Conservation (phyloP, 2,113 vertebrate genomes). For the Pterocles gutturalis region DNA sequence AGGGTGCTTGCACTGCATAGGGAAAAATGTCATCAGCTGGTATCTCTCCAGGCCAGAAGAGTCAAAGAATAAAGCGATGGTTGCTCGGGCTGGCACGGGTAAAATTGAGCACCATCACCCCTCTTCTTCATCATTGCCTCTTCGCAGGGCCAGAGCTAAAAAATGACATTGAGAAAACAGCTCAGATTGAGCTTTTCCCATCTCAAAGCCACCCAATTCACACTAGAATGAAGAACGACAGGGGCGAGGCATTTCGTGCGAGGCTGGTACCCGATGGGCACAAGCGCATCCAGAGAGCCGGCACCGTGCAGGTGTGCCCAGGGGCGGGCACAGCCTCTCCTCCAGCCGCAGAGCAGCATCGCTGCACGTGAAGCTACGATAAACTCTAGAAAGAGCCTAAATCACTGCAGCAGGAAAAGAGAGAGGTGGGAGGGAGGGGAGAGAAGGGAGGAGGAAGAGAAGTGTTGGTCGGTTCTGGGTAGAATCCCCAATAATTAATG, state of each 20-base stretch:
- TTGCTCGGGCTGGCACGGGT: neutral
- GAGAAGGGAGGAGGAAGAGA: neutral
- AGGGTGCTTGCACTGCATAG: neutral
- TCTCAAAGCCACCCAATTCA: neutral
- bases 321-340: neutral
- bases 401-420: neutral
- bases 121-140: neutral
- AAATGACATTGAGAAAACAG: neutral
- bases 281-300: neutral
- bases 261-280: neutral
- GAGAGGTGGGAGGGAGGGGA: neutral
- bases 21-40: neutral
- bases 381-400: neutral
- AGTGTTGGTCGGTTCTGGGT: neutral
- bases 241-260: neutral
- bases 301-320: accelerated
- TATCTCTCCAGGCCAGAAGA: neutral
- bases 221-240: neutral
- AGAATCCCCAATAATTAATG: neutral
- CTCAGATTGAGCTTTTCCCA: neutral
- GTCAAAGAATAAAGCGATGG: neutral
- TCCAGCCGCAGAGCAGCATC: neutral
- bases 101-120: neutral
- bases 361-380: accelerated
- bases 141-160: neutral